phyloP scores from a whole-genome alignment of 2,888 invertebrate genomes.

The Erynnis tages region DNA sequence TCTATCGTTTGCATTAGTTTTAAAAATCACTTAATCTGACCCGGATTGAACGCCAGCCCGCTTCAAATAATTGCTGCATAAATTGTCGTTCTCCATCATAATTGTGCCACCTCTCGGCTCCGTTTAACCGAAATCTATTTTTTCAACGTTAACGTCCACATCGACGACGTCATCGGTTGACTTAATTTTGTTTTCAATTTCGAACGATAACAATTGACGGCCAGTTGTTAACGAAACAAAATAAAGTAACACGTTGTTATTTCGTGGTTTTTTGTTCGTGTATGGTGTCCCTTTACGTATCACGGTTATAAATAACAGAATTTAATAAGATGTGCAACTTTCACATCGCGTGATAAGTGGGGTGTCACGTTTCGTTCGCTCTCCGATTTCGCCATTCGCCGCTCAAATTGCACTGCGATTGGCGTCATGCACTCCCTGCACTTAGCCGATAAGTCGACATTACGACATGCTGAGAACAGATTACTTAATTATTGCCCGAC shows the following conservation, averaged over 20 bases:
- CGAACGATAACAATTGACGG: slow-evolving; percentile 28
- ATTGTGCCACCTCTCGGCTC: slow-evolving; percentile 51
- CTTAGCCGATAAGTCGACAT: slow-evolving; percentile 46
- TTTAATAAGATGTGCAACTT: slow-evolving; percentile 72
- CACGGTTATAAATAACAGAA: slow-evolving; percentile 63
- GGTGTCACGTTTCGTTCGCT: slow-evolving; percentile 73
- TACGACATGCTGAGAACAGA: slow-evolving; percentile 41
- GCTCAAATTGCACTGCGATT: slow-evolving; percentile 63
- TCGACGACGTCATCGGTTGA: slow-evolving; percentile 28
- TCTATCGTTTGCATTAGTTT: slow-evolving; percentile 74
- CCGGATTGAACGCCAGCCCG: slow-evolving; percentile 69
- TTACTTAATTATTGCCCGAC: slow-evolving; percentile 34
- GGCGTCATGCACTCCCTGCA: slow-evolving; percentile 53
- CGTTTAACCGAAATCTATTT: slow-evolving; percentile 29
- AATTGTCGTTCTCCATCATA: slow-evolving; percentile 66
- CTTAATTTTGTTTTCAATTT: slow-evolving; percentile 36
- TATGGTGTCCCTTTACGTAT: slow-evolving; percentile 36
- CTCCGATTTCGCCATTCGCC: slow-evolving; percentile 71
- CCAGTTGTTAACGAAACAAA: slow-evolving; percentile 22
- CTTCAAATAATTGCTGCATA: slow-evolving; percentile 75
- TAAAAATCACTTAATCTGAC: slow-evolving; percentile 78
- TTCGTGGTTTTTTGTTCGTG: slow-evolving; percentile 19
- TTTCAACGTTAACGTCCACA: slow-evolving; percentile 22
- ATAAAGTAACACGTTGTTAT: slow-evolving; percentile 9
- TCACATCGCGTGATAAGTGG: slow-evolving; percentile 72